phyloP scores from a whole-genome alignment of 2,888 invertebrate genomes.

The Drosophila prolongata region DNA sequence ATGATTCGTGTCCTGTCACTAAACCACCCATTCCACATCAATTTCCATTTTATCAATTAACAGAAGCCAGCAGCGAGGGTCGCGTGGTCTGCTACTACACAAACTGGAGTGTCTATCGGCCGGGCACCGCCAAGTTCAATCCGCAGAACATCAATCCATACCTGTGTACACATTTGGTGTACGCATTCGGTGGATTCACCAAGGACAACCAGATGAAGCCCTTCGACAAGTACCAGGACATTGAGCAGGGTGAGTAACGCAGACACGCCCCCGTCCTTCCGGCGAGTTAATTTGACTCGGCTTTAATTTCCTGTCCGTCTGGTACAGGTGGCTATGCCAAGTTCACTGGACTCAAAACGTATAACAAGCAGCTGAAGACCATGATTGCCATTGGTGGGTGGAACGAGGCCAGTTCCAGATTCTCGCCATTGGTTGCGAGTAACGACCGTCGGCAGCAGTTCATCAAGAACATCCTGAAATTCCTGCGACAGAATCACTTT shows the following conservation, averaged over 20 bases:
- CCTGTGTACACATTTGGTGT: slow-evolving; percentile 95
- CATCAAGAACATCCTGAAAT: slow-evolving; percentile 93
- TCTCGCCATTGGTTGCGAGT: slow-evolving; percentile 95
- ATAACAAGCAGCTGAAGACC: slow-evolving; percentile 95
- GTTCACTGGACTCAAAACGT: slow-evolving; percentile 96
- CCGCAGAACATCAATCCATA: slow-evolving; percentile 98
- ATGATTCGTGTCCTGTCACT: not conserved
- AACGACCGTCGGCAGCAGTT: slow-evolving; percentile 91
- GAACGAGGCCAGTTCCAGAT: slow-evolving; percentile 95
- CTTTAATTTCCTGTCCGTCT: slow-evolving; percentile 55
- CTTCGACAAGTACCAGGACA: slow-evolving; percentile 97
- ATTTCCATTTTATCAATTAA: slow-evolving; percentile 2
- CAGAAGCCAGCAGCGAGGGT: slow-evolving; percentile 86
- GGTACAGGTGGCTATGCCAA: slow-evolving; percentile 94
- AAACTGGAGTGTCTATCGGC: slow-evolving; percentile 96
- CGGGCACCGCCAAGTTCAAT: slow-evolving; percentile 95
- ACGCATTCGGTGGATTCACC: slow-evolving; percentile 96
- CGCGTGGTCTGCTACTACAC: slow-evolving; percentile 96
- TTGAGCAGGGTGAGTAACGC: slow-evolving; percentile 91
- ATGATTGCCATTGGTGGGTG: slow-evolving; percentile 96
- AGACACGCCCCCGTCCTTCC: slow-evolving; percentile 37
- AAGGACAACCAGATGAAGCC: slow-evolving; percentile 96
- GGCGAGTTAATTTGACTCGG: slow-evolving; percentile 39
- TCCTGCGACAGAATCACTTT: slow-evolving; percentile 95
- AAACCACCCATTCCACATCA: not conserved